Evolutionary conservation across 2,797 vertebrate species (phyloP).

Genomic region (Tragopan temminckii): DNA sequence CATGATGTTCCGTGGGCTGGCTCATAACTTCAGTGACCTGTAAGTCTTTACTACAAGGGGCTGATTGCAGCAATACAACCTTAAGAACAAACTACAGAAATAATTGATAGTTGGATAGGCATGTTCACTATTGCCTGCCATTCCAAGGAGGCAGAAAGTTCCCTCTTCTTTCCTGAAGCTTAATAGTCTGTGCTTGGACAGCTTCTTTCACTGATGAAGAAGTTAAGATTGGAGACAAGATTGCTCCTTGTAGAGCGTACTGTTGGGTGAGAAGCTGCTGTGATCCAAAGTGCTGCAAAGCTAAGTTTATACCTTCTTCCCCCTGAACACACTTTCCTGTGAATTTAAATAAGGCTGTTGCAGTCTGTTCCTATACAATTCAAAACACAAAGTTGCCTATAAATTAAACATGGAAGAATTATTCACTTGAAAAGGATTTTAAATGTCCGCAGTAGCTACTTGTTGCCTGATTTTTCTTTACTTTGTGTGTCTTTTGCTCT

Average conservation of each 20-base stretch:
- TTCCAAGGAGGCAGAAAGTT: neutral
- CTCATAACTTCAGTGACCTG: neutral
- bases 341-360: neutral
- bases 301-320: neutral
- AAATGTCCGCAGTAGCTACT: neutral
- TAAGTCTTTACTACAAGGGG: fast-evolving
- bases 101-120: fast-evolving
- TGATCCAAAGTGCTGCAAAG: neutral
- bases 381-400: neutral
- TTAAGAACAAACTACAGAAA: neutral
- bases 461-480: neutral
- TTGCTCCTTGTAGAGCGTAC: fast-evolving
- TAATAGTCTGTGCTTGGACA: neutral
- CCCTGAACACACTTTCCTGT: neutral
- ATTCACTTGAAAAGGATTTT: neutral
- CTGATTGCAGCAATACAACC: fast-evolving
- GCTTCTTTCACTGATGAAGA: fast-evolving
- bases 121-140: fast-evolving
- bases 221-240: neutral
- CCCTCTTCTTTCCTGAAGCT: fast-evolving
- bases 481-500: neutral
- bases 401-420: neutral
- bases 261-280: neutral
- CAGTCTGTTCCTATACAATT: neutral
- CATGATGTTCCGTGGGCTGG: fast-evolving